A percentile compares a stretch with the other conserved stretches of the same genome.
These are phyloP conservation scores for Malurus elegans DNA, from an alignment of 2,113 vertebrate species.

Conservation along the genomic window DNA sequence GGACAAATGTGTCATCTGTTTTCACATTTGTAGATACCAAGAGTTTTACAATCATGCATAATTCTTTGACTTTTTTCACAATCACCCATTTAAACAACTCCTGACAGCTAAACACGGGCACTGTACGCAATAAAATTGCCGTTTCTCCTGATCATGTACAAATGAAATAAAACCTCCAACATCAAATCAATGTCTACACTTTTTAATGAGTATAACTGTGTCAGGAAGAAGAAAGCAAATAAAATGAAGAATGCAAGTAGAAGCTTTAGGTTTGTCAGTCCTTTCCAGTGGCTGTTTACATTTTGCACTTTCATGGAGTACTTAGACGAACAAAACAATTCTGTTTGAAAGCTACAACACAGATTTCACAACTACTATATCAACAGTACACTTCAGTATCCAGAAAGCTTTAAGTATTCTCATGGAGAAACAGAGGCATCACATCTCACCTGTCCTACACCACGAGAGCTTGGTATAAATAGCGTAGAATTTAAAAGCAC, in stretches of 20 bases:
- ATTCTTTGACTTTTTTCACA: neutral
- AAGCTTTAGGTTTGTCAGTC: neutral
- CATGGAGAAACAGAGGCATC: constrained; percentile 12
- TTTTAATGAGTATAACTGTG: neutral
- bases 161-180: neutral
- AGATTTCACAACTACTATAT: neutral
- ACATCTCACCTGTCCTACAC: constrained; percentile 49
- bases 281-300: neutral
- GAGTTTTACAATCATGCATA: neutral
- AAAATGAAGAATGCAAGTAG: neutral
- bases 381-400: neutral
- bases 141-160: neutral
- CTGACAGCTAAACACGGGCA: neutral
- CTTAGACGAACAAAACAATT: neutral
- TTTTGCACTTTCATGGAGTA: neutral
- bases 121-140: neutral
- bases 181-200: neutral
- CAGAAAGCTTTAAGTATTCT: constrained; percentile 3
- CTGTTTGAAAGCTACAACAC: neutral
- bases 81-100: neutral
- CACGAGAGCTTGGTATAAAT: constrained; percentile 56
- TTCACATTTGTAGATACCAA: neutral
- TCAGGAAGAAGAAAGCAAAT: neutral
- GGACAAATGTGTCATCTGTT: neutral
- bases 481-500: constrained; percentile 64